Evolutionary conservation across 2,797 vertebrate species (phyloP).

Genomic region (Typhlichthys subterraneus): DNA sequence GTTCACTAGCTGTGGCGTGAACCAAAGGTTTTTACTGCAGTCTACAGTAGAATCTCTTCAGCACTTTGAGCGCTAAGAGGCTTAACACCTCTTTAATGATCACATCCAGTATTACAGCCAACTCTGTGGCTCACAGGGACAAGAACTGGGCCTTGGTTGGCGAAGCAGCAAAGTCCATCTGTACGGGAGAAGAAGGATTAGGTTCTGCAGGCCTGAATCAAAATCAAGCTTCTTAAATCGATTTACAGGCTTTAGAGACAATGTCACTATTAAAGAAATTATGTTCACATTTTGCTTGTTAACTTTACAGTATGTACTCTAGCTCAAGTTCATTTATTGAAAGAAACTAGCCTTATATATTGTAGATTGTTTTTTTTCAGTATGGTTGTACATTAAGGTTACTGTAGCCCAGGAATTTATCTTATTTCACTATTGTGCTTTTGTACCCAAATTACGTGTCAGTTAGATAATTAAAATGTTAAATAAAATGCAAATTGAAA

Average conservation of each 20-base stretch:
- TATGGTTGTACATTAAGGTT: background rate
- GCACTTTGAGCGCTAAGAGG: slow-evolving; percentile 15
- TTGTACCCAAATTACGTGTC: too few species aligned
- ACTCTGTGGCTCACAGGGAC: slow-evolving; percentile 3
- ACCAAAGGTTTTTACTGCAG: slow-evolving; percentile 36
- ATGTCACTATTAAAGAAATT: slow-evolving; percentile 9
- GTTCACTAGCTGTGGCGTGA: slow-evolving; percentile 34
- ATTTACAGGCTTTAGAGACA: slow-evolving; percentile 9
- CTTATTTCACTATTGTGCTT: background rate
- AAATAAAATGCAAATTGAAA: background rate
- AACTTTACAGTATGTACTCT: background rate
- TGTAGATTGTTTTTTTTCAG: background rate
- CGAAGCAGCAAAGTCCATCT: slow-evolving; percentile 6
- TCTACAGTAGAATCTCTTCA: slow-evolving; percentile 27
- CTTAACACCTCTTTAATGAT: slow-evolving; percentile 17
- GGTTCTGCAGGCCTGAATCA: background rate
- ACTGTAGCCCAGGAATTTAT: background rate
- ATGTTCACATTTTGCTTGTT: background rate
- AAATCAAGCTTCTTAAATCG: slow-evolving; percentile 8
- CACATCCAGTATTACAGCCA: slow-evolving; percentile 2
- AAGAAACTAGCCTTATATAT: too few species aligned
- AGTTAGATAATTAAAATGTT: background rate
- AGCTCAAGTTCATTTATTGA: background rate
- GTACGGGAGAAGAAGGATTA: slow-evolving; percentile 1
- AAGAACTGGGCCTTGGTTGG: background rate